These are phyloP conservation scores for Bovichtus diacanthus DNA, from an alignment of 2,797 vertebrate genomes.

Conservation along the genomic window DNA sequence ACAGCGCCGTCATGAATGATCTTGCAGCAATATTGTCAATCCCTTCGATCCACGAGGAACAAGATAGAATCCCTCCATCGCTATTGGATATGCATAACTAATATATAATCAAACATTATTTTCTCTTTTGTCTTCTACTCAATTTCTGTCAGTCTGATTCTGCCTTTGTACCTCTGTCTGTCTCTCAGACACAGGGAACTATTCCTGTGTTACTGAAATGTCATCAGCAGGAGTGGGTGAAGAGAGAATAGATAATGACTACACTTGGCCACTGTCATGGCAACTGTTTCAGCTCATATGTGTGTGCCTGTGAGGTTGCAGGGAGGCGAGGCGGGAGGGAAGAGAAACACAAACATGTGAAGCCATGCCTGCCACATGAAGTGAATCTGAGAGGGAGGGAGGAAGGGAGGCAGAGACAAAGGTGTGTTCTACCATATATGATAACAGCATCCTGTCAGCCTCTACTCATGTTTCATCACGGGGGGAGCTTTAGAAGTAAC, in stretches of 20 bases:
- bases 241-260: constrained; percentile 70
- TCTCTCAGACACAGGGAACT: constrained; percentile 46
- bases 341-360: constrained; percentile 59
- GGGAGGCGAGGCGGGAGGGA: constrained; percentile 34
- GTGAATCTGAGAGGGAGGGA: constrained; percentile 18
- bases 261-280: constrained; percentile 76
- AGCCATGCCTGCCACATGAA: constrained; percentile 60
- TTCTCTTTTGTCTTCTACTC: constrained; percentile 11
- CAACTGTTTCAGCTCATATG: constrained; percentile 71
- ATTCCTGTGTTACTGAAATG: constrained; percentile 62
- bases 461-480: background rate
- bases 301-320: constrained; percentile 56
- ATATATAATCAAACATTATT: background rate
- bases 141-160: constrained; percentile 12
- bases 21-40: background rate
- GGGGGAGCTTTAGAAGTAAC: background rate
- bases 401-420: constrained; percentile 29
- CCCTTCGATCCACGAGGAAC: constrained; percentile 2
- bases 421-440: background rate
- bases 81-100: background rate
- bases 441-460: background rate
- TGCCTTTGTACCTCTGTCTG: constrained; percentile 7
- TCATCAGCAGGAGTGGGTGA: constrained; percentile 70
- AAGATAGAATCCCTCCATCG: background rate
- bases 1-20: background rate